Conservation (phyloP, 2,797 vertebrate genomes). For the Telmatherina bonti region DNA sequence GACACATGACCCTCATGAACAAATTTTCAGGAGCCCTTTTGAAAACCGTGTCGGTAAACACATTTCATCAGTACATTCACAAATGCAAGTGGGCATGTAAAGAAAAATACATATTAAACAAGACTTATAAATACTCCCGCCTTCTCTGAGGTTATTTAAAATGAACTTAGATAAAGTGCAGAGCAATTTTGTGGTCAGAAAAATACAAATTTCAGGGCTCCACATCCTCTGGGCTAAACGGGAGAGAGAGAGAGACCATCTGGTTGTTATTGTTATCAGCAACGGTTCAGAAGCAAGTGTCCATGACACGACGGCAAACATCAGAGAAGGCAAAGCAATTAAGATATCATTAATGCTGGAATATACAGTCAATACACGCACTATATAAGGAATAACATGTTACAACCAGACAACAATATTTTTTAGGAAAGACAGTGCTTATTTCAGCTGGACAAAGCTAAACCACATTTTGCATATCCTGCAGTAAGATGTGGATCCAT, state of each 20-base stretch:
- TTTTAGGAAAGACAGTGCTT: not conserved
- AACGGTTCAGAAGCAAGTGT: too few species aligned
- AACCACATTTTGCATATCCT: not conserved
- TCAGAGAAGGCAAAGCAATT: too few species aligned
- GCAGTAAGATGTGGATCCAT: not conserved
- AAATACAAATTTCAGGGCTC: not conserved
- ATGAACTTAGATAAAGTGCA: not conserved
- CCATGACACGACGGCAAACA: too few species aligned
- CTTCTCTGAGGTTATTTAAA: not conserved
- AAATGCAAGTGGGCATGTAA: not conserved
- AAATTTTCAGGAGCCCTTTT: not conserved
- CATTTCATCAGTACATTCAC: not conserved
- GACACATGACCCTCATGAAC: not conserved
- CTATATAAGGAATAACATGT: too few species aligned
- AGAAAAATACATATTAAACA: not conserved
- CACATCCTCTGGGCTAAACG: not conserved
- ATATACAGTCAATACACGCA: too few species aligned
- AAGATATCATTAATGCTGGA: too few species aligned
- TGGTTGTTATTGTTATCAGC: not conserved
- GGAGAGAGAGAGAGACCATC: not conserved
- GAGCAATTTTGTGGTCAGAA: not conserved
- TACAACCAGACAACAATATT: not conserved
- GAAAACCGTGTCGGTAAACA: not conserved
- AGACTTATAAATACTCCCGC: not conserved
- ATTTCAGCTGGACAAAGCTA: not conserved